Evolutionary conservation across 2,797 vertebrate genomes (phyloP).

Genomic region (Notolepis coatsorum): DNA sequence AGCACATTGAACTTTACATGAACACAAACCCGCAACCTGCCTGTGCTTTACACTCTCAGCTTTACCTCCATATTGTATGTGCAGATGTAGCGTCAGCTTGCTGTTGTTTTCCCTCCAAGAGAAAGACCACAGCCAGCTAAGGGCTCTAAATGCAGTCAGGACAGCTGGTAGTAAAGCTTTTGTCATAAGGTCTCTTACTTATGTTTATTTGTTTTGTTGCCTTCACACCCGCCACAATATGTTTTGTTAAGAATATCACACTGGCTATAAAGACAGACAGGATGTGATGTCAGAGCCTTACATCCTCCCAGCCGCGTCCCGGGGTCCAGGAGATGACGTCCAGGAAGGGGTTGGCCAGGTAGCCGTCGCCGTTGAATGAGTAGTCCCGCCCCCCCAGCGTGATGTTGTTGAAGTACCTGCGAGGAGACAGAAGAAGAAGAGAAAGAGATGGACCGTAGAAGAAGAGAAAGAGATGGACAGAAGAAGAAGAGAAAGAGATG

Average conservation of each 20-base stretch:
- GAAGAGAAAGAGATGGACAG: constrained; percentile 8
- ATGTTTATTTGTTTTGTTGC: too few relatives aligned
- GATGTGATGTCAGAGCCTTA: constrained; percentile 74
- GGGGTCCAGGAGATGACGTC: constrained; percentile 94
- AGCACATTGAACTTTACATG: constrained; percentile 58
- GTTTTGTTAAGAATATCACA: too few relatives aligned
- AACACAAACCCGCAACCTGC: constrained; percentile 45
- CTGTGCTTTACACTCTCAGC: constrained; percentile 40
- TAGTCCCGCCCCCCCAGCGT: constrained; percentile 92
- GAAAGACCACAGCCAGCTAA: too few relatives aligned
- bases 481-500: too few relatives aligned
- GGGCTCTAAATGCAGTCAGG: too few relatives aligned
- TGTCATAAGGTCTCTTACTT: too few relatives aligned
- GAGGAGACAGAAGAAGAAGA: constrained; percentile 14
- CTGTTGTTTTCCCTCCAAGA: too few relatives aligned
- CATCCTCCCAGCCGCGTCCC: constrained; percentile 95
- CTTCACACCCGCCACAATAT: too few relatives aligned
- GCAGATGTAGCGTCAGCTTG: constrained; percentile 20
- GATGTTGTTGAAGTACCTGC: constrained; percentile 96
- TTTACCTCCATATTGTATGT: constrained; percentile 34
- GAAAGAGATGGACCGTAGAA: constrained; percentile 16
- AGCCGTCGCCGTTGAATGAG: constrained; percentile 92
- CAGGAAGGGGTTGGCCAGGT: constrained; percentile 92
- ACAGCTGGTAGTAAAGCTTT: too few relatives aligned
- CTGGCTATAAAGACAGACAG: background rate